Evolutionary conservation across 2,888 invertebrate species (phyloP).

Genomic region (Sesamia inferens): DNA sequence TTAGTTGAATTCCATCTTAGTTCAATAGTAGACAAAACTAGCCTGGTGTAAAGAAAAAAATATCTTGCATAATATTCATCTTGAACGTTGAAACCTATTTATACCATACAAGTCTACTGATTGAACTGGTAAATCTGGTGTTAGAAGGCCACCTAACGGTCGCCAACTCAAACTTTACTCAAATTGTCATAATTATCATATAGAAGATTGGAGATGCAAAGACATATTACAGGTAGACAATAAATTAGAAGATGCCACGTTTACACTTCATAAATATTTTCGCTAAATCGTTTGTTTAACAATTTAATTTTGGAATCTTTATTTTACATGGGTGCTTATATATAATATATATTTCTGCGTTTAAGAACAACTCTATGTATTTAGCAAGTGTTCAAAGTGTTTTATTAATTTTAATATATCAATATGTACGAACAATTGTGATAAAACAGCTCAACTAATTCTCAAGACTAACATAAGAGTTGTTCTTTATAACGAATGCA

Average conservation of each 20-base stretch:
- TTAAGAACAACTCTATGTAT: slow-evolving; percentile 61
- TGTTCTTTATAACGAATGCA: slow-evolving; percentile 57
- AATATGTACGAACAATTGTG: slow-evolving; percentile 47
- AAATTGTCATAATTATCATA: slow-evolving; percentile 18
- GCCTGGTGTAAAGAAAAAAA: neutral
- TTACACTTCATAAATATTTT: slow-evolving; percentile 65
- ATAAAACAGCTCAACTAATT: slow-evolving; percentile 48
- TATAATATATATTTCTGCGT: slow-evolving; percentile 55
- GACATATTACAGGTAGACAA: slow-evolving; percentile 28
- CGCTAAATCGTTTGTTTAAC: slow-evolving; percentile 70
- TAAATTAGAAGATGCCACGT: slow-evolving; percentile 56
- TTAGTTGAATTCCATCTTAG: neutral
- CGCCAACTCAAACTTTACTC: slow-evolving; percentile 12
- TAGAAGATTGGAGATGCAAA: slow-evolving; percentile 32
- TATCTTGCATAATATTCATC: slow-evolving; percentile 1
- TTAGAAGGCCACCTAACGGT: slow-evolving; percentile 5
- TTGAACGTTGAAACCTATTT: neutral
- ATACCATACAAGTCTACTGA: slow-evolving; percentile 22
- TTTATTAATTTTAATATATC: slow-evolving; percentile 50
- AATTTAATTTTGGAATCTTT: slow-evolving; percentile 66
- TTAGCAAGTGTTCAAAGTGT: slow-evolving; percentile 58
- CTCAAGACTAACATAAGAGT: slow-evolving; percentile 52
- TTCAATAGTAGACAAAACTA: slow-evolving; percentile 32
- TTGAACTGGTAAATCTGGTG: slow-evolving; percentile 12
- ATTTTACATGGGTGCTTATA: slow-evolving; percentile 70